phyloP scores from a whole-genome alignment of 2,797 vertebrate genomes.

The Philypnodon macrostomus region DNA sequence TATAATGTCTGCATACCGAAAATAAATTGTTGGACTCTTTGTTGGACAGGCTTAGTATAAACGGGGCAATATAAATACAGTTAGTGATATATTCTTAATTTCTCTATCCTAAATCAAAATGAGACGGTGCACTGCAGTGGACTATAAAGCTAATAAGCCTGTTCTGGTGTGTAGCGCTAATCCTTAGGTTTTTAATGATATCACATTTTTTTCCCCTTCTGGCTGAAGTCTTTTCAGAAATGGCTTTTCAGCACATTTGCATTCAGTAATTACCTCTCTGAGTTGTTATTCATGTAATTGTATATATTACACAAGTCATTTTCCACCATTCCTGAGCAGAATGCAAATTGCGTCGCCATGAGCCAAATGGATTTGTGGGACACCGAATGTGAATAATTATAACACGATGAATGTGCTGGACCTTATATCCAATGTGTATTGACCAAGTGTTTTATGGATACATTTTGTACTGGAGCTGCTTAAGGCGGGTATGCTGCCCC shows the following conservation, averaged over 20 bases:
- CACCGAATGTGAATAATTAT: constrained; percentile 11
- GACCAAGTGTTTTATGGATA: constrained; percentile 1
- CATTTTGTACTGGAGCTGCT: constrained; percentile 15
- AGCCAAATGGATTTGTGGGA: constrained; percentile 9
- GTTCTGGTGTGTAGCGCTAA: background rate
- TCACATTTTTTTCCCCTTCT: constrained; percentile 4
- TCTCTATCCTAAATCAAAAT: background rate
- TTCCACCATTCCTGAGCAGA: background rate
- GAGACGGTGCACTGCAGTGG: background rate
- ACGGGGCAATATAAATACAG: too few species aligned
- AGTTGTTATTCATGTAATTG: background rate
- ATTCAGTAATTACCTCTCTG: constrained; percentile 5
- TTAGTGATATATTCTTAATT: background rate
- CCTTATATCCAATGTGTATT: background rate
- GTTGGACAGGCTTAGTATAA: too few species aligned
- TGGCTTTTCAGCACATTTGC: constrained; percentile 7
- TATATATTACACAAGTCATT: constrained; percentile 4
- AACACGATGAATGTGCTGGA: background rate
- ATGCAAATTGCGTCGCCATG: constrained; percentile 8
- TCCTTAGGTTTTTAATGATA: constrained; percentile 5
- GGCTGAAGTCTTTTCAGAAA: constrained; percentile 13
- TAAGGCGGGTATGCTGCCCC: constrained; percentile 13
- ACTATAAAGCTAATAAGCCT: background rate
- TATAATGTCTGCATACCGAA: too few species aligned
- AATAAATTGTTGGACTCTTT: too few species aligned